Conservation (phyloP, 1,140 invertebrate species). For the Plectrocnemia conspersa region DNA sequence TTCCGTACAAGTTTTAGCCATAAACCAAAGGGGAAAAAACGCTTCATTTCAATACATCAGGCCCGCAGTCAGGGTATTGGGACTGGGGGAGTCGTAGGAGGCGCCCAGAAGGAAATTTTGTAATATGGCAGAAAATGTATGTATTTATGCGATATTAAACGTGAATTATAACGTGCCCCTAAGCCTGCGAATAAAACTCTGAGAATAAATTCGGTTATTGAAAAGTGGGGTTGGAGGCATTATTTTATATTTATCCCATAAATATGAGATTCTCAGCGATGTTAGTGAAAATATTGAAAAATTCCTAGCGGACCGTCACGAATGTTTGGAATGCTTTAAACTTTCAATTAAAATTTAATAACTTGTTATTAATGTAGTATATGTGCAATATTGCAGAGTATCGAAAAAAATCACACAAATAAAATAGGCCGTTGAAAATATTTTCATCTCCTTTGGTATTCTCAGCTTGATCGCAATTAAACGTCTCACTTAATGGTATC, state of each 20-base stretch:
- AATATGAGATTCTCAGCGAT: too few species aligned
- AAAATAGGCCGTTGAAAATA: too few species aligned
- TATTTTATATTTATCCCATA: slow-evolving; percentile 14
- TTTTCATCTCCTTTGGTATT: too few species aligned
- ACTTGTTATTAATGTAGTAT: too few species aligned
- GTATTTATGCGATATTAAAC: slow-evolving; percentile 19
- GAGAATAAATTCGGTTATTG: slow-evolving; percentile 17
- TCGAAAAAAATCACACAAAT: too few species aligned
- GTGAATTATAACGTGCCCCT: slow-evolving; percentile 14
- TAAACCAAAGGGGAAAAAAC: slow-evolving; percentile 2
- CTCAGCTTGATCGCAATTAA: too few species aligned
- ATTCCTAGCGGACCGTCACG: slow-evolving; percentile 1
- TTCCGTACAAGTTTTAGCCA: not conserved
- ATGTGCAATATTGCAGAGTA: too few species aligned
- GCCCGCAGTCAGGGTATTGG: not conserved
- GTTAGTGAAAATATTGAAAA: not conserved
- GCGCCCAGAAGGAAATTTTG: not conserved
- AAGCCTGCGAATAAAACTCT: slow-evolving; percentile 7
- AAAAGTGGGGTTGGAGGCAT: not conserved
- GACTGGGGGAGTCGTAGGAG: not conserved
- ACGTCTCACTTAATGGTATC: too few species aligned
- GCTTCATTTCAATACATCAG: slow-evolving; percentile 4
- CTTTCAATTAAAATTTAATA: not conserved
- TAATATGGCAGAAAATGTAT: slow-evolving; percentile 5
- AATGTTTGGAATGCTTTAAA: slow-evolving; percentile 7